Percentiles rank a stretch among this genome's conserved stretches.
These are phyloP conservation scores for Cyrtonyx montezumae DNA, from an alignment of 2,113 vertebrate species.

Conservation along the genomic window DNA sequence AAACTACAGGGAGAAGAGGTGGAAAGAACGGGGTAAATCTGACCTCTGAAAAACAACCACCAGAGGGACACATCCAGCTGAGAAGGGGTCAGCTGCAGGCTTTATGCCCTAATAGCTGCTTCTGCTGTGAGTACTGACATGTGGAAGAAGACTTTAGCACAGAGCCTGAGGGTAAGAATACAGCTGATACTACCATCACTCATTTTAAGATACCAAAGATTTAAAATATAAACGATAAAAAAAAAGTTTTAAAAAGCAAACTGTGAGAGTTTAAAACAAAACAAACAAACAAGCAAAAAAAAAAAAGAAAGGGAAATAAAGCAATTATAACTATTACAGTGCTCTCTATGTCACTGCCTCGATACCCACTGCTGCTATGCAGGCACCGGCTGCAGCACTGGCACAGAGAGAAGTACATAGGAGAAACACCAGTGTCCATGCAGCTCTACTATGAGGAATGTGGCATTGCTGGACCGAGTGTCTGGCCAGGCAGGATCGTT, in stretches of 20 bases:
- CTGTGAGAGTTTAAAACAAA: not conserved
- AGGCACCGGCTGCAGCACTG: not conserved
- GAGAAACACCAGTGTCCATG: not conserved
- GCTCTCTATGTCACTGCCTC: not conserved
- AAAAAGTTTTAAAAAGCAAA: conserved; percentile 6
- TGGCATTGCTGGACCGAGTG: not conserved
- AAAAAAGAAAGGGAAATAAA: not conserved
- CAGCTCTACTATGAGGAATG: not conserved
- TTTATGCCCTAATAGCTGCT: not conserved
- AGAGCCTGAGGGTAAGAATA: not conserved
- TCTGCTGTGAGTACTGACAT: not conserved
- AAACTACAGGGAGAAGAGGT: not conserved
- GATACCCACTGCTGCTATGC: not conserved
- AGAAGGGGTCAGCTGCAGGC: not conserved
- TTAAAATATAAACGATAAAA: not conserved
- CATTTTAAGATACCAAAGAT: not conserved
- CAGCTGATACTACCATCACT: not conserved
- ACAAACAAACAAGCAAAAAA: not conserved
- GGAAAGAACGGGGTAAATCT: not conserved
- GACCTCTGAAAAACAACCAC: not conserved
- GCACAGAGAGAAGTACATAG: not conserved
- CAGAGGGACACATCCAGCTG: not conserved
- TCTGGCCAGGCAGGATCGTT: not conserved
- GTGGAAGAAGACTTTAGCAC: not conserved
- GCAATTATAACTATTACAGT: not conserved